Percentiles rank a stretch among this genome's conserved stretches.
Evolutionary conservation across 2,797 vertebrate species (phyloP).

Genomic region (Cossypha polioptera): DNA sequence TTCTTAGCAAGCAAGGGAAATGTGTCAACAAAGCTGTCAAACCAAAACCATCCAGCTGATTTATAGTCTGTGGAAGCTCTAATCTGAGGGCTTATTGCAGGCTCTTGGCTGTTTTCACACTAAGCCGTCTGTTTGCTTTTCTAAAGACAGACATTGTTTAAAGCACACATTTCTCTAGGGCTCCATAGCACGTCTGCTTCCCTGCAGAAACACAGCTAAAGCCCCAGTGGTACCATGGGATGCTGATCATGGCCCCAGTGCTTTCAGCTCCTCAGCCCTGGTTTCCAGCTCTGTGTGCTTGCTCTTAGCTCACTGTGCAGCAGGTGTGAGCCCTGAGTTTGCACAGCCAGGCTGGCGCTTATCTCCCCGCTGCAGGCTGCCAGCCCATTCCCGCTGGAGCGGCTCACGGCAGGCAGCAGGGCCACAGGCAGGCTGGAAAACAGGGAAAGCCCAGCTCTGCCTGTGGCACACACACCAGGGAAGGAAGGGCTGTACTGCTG

Average conservation of each 20-base stretch:
- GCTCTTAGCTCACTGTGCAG: neutral
- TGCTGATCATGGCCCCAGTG: neutral
- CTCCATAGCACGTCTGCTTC: fast-evolving
- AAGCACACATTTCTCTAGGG: neutral
- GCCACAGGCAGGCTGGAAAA: neutral
- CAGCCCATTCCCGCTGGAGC: fast-evolving
- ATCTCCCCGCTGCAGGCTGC: neutral
- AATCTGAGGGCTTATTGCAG: neutral
- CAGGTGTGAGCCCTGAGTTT: neutral
- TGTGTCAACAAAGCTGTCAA: neutral
- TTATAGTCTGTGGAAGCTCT: neutral
- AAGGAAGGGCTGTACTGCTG: neutral
- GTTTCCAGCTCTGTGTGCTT: neutral
- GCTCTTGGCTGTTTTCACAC: neutral
- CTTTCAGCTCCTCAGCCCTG: neutral
- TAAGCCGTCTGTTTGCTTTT: neutral
- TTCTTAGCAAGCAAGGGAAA: neutral
- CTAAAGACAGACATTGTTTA: neutral
- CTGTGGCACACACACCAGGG: neutral
- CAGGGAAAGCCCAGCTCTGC: neutral
- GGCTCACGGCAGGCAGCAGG: neutral
- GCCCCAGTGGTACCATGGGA: fast-evolving
- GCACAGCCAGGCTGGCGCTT: neutral
- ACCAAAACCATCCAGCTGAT: neutral
- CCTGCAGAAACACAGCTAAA: neutral